These are phyloP conservation scores for Willowsia nigromaculata DNA, from an alignment of 2,888 invertebrate species.

Conservation along the genomic window DNA sequence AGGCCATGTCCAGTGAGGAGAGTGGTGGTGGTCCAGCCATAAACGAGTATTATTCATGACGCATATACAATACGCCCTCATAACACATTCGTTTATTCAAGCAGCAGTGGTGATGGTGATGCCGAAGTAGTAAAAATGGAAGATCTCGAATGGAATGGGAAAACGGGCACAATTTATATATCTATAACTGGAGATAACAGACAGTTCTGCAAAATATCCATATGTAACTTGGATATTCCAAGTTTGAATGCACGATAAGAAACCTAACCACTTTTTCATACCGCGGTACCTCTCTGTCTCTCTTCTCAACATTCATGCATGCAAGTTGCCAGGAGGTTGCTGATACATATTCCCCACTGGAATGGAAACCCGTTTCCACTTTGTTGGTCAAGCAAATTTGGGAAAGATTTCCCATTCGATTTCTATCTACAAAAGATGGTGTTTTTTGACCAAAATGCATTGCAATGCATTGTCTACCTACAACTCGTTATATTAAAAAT, in stretches of 20 bases:
- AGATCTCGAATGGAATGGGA: slow-evolving; percentile 38
- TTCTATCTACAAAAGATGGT: slow-evolving; percentile 72
- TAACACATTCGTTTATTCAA: slow-evolving; percentile 70
- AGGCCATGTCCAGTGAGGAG: slow-evolving; percentile 49
- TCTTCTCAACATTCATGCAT: slow-evolving; percentile 57
- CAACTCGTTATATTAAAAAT: slow-evolving; percentile 31
- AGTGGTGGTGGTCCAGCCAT: slow-evolving; percentile 42
- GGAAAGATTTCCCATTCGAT: slow-evolving; percentile 78
- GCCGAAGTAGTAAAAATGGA: slow-evolving; percentile 39
- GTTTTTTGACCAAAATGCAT: slow-evolving; percentile 46
- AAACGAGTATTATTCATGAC: slow-evolving; percentile 71
- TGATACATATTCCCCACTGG: slow-evolving; percentile 76
- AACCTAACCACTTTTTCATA: background rate
- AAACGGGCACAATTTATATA: slow-evolving; percentile 17
- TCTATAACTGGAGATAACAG: slow-evolving; percentile 1
- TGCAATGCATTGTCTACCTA: slow-evolving; percentile 36
- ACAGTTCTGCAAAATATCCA: background rate
- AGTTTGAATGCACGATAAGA: slow-evolving; percentile 12
- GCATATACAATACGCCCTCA: slow-evolving; percentile 68
- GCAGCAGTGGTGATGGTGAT: slow-evolving; percentile 39
- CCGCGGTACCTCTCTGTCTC: background rate
- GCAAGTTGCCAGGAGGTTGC: slow-evolving; percentile 30
- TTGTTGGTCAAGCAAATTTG: slow-evolving; percentile 79
- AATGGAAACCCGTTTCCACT: slow-evolving; percentile 76
- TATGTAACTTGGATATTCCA: background rate